phyloP scores from a whole-genome alignment of 2,113 vertebrate species.

The Mus musculus region GRCm39 chr15:17329001-17329500 shows the following conservation, averaged over 20 bases:
- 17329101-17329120: background rate
- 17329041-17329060: background rate
- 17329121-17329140: background rate
- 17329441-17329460: background rate
- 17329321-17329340: background rate
- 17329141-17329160: background rate
- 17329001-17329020: background rate
- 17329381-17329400: background rate
- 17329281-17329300: background rate
- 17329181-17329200: background rate
- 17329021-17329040: background rate
- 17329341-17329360: background rate
- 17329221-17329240: background rate
- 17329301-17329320: background rate
- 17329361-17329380: background rate
- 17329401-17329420: background rate
- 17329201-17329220: background rate
- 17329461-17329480: background rate
- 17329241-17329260: too few species aligned
- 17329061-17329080: background rate
- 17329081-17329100: background rate
- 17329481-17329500: background rate
- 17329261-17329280: background rate
- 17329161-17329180: too few species aligned
- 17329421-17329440: background rate